Conservation (phyloP, 1,140 invertebrate genomes). For the Drosophila lini region DNA sequence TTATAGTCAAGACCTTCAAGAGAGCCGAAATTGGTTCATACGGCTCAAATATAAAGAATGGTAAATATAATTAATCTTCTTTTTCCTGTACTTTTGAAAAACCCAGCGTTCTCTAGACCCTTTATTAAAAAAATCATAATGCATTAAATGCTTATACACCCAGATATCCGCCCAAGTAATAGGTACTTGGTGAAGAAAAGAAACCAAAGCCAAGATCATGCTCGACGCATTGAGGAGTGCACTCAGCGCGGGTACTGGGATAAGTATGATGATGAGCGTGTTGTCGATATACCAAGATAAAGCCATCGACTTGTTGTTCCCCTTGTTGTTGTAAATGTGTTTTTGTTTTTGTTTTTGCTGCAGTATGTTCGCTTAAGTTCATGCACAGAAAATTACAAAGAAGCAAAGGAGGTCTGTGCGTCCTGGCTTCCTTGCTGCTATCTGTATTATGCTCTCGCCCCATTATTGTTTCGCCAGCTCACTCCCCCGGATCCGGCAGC, state of each 20-base stretch:
- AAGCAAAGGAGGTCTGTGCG: neutral
- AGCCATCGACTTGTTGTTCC: constrained; percentile 43
- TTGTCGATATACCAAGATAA: constrained; percentile 62
- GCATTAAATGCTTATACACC: neutral
- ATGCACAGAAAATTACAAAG: constrained; percentile 45
- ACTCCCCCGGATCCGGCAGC: constrained; percentile 38
- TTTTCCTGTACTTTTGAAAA: neutral
- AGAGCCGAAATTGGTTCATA: neutral
- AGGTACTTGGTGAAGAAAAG: constrained; percentile 5
- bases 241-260: constrained; percentile 16
- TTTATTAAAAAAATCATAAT: neutral
- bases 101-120: neutral
- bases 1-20: neutral
- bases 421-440: constrained; percentile 12
- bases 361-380: constrained; percentile 32
- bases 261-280: constrained; percentile 21
- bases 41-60: no score
- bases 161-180: neutral
- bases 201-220: constrained; percentile 44
- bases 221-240: constrained; percentile 41
- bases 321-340: constrained; percentile 14
- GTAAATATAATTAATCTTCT: no score
- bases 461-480: constrained; percentile 43
- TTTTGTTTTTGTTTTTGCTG: constrained; percentile 15
- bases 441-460: constrained; percentile 46